A percentile compares a stretch with the other conserved stretches of the same genome.
Evolutionary conservation across 2,888 invertebrate species (phyloP).

Genomic region (Ditylenchus weischeri): DNA sequence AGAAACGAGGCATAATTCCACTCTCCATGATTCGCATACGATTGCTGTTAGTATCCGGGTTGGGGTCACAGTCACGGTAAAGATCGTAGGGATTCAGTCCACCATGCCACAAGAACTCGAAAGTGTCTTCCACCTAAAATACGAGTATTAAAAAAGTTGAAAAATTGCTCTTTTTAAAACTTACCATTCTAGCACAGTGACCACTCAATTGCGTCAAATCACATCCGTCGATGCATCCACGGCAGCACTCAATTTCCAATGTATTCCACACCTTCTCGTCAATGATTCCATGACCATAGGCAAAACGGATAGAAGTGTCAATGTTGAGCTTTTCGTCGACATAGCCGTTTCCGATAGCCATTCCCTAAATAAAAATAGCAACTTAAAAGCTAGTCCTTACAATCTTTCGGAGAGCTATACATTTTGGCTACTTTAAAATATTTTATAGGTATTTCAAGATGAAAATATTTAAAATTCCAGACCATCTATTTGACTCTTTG

Average conservation of each 20-base stretch:
- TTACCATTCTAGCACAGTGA: conserved; percentile 32
- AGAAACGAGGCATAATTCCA: conserved; percentile 33
- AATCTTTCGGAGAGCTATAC: too few species aligned
- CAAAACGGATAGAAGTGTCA: conserved; percentile 57
- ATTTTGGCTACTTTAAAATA: too few species aligned
- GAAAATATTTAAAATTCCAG: too few species aligned
- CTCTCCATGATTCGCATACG: conserved; percentile 44
- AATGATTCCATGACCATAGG: conserved; percentile 58
- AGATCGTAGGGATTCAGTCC: conserved; percentile 55
- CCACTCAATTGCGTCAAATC: conserved; percentile 46
- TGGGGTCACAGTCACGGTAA: conserved; percentile 45
- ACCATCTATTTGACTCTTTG: too few species aligned
- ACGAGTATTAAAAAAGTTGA: not conserved
- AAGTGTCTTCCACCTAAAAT: conserved; percentile 53
- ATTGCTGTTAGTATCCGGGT: conserved; percentile 47
- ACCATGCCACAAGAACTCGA: conserved; percentile 57
- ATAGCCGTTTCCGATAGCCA: conserved; percentile 58
- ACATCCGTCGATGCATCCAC: conserved; percentile 52
- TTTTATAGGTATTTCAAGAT: too few species aligned
- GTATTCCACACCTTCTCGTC: conserved; percentile 56
- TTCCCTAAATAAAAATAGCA: conserved; percentile 42
- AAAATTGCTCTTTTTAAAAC: conserved; percentile 5
- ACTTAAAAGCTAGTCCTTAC: too few species aligned
- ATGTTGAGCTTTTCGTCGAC: conserved; percentile 56
- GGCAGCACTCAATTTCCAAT: conserved; percentile 52